Evolutionary conservation across 2,888 invertebrate species (phyloP).

Genomic region (Xanthorhoe spadicearia): DNA sequence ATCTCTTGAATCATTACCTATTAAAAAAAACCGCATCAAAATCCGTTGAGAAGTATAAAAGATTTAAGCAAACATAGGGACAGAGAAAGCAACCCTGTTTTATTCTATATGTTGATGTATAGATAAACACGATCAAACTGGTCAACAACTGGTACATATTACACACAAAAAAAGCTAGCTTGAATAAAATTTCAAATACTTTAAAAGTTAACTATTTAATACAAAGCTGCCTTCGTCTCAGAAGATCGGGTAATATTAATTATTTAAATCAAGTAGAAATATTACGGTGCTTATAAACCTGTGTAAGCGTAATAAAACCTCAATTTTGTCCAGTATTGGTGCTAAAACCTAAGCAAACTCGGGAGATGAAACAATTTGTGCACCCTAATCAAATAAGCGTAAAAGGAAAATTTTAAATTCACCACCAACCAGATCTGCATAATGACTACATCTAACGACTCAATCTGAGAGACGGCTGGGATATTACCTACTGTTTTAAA

Average conservation of each 20-base stretch:
- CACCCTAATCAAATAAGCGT: slow-evolving; percentile 75
- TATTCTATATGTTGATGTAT: too few species aligned
- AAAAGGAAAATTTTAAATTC: slow-evolving; percentile 71
- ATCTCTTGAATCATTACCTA: too few species aligned
- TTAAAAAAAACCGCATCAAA: too few species aligned
- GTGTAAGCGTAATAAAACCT: slow-evolving; percentile 13
- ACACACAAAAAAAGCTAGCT: too few species aligned
- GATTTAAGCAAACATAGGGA: too few species aligned
- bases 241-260: neutral
- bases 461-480: slow-evolving; percentile 59
- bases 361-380: slow-evolving; percentile 72
- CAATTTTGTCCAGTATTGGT: slow-evolving; percentile 27
- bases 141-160: too few species aligned
- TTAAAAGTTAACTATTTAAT: too few species aligned
- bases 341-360: slow-evolving; percentile 58
- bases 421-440: slow-evolving; percentile 62
- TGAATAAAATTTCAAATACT: too few species aligned
- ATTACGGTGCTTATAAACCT: neutral
- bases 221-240: neutral
- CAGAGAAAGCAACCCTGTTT: too few species aligned
- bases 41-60: too few species aligned
- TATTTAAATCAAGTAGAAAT: neutral
- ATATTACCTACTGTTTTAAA: slow-evolving; percentile 54
- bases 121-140: too few species aligned
- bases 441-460: slow-evolving; percentile 66